Conservation (phyloP, 2,888 invertebrate species). For the Pollenia labialis region DNA sequence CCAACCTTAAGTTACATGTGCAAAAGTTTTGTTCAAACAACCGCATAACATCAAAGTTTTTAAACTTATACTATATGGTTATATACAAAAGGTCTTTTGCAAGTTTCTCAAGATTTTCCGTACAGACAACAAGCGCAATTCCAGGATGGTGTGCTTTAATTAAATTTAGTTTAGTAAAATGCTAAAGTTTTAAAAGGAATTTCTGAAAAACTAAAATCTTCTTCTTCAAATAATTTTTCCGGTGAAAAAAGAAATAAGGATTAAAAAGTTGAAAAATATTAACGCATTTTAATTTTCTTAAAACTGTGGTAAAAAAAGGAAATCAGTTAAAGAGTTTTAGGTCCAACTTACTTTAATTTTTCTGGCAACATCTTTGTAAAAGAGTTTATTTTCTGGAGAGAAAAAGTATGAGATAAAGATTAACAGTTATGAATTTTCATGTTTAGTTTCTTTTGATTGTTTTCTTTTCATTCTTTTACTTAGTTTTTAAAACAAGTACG, state of each 20-base stretch:
- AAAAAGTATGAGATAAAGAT: neutral
- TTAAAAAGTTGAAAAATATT: constrained; percentile 49
- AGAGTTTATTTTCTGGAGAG: too few relatives aligned
- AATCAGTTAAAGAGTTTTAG: constrained; percentile 16
- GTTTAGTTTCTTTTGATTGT: neutral
- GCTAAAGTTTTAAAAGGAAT: neutral
- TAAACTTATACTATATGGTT: too few relatives aligned
- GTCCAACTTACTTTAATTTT: neutral
- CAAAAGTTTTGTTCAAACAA: too few relatives aligned
- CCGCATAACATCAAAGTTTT: too few relatives aligned
- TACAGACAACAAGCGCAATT: neutral
- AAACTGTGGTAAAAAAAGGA: constrained; percentile 28
- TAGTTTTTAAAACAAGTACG: neutral
- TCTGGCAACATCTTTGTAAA: too few relatives aligned
- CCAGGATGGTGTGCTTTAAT: neutral
- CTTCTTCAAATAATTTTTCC: neutral
- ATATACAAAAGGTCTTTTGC: too few relatives aligned
- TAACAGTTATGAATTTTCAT: constrained; percentile 18
- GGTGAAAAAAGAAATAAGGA: neutral
- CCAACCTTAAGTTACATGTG: too few relatives aligned
- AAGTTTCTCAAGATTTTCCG: too few relatives aligned
- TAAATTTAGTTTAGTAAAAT: constrained; percentile 1
- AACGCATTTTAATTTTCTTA: constrained; percentile 24
- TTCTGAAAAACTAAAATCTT: neutral
- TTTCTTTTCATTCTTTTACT: neutral